Base-by-base conservation (phyloP, 1,140 invertebrate genomes). In the Hormaphis cornu region DNA sequence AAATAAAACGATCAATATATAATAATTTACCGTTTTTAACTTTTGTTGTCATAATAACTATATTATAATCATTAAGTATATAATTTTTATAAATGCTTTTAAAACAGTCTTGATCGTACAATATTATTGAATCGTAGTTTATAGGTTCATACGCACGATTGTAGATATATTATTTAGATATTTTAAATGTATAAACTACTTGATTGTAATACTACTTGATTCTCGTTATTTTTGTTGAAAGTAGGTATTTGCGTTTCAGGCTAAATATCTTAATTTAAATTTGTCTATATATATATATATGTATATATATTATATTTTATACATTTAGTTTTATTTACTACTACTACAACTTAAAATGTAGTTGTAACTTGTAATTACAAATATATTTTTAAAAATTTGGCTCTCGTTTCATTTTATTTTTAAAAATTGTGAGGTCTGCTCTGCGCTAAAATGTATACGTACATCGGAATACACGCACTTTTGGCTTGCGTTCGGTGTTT, bases 401-500 rank as follows among this genome's bases (percentile, higher is more conserved):
- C 61, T 66, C 44, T 14, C 3, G 16, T 48, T 46, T 48, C 40
- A 46, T 48, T 66, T 66, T 66, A 66, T 66, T 66, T 63, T 48
- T 66, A 48, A 48, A 66, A 66, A 35, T 66, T 44, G 16, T 48
- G 10, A 66, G 12, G 14, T 37, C 33, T 50, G 30, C 28, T 48
- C 20, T 66, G 50, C 50, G 33, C 50, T 48, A 66, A 30, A 48
- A 56, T 37, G 24, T 56, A 56, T 56, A 56, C 7, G 16, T 50
- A 2, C 18, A 16, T 37, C 24, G 35, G 18, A n/a, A 20, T 58
- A 58, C 54, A 46, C 28, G 40, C 33, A 33, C 61, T 20, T 66
- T 66, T 66, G 61, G 61, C 61, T 66, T 50, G 28, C 44, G 35
- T 50, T 63, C 28, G 58, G 58, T 46, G 24, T 58, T 63, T 63